These are phyloP conservation scores for Paralinhomoeus sp. DNA, from an alignment of 2,888 invertebrate genomes.

Conservation along the genomic window DNA sequence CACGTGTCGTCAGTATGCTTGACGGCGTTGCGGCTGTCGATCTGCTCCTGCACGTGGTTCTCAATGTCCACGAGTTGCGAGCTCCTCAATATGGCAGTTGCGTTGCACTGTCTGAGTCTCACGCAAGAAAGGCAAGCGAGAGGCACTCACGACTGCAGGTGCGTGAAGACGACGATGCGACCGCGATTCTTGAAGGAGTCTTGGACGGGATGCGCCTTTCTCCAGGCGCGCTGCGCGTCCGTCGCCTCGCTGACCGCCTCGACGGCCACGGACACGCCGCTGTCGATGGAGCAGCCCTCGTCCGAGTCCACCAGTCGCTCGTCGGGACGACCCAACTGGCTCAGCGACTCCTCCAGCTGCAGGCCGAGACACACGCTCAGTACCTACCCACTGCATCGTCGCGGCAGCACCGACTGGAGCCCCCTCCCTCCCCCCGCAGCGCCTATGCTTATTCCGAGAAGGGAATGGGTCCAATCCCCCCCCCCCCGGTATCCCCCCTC, in stretches of 20 bases:
- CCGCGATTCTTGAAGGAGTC: slow-evolving; percentile 1
- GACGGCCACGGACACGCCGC: slow-evolving; percentile 13
- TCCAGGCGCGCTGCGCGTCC: slow-evolving; percentile 5
- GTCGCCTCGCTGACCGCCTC: slow-evolving; percentile 12
- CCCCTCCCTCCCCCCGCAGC: too few relatives aligned
- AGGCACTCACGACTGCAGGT: slow-evolving; percentile 3
- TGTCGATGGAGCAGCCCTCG: slow-evolving; percentile 13
- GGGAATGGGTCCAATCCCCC: too few relatives aligned
- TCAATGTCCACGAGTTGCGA: slow-evolving; percentile 1
- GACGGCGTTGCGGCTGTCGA: slow-evolving; percentile 8
- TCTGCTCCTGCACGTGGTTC: slow-evolving; percentile 7
- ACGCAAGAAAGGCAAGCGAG: too few relatives aligned
- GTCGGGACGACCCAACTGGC: not conserved
- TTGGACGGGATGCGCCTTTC: too few relatives aligned
- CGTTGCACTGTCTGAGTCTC: too few relatives aligned
- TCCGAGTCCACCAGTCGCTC: not conserved
- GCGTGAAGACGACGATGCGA: slow-evolving; percentile 4
- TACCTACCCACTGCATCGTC: too few relatives aligned
- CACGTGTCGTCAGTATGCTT: slow-evolving; percentile 6
- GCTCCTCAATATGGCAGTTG: too few relatives aligned
- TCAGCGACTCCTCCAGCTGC: not conserved
- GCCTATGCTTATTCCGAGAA: too few relatives aligned
- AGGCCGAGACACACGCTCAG: too few relatives aligned
- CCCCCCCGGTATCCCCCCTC: too few relatives aligned
- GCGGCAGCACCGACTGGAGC: too few relatives aligned